These are phyloP conservation scores for Procavia capensis DNA, from an alignment of 2,113 vertebrate genomes.

Conservation along the genomic window DNA sequence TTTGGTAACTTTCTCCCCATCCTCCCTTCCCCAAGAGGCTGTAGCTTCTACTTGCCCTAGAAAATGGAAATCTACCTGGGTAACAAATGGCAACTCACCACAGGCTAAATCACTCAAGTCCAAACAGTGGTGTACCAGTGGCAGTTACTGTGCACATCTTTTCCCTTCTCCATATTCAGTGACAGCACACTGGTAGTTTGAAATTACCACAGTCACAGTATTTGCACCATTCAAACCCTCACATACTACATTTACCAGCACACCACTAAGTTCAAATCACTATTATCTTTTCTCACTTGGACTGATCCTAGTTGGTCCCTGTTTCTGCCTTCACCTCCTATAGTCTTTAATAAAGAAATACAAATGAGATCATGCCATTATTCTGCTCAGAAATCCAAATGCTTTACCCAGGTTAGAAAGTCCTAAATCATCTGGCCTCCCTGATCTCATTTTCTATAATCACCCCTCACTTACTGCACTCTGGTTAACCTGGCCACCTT, in stretches of 20 bases:
- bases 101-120: neutral
- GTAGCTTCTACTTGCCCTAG: neutral
- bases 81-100: neutral
- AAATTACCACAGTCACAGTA: neutral
- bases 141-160: neutral
- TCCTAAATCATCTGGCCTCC: neutral
- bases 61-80: neutral
- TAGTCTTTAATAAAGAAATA: neutral
- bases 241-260: neutral
- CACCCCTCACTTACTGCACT: neutral
- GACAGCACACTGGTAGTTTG: neutral
- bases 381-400: slow-evolving; percentile 50
- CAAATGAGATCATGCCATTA: neutral
- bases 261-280: neutral
- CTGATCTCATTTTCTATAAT: neutral
- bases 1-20: neutral
- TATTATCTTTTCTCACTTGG: neutral
- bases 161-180: neutral
- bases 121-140: neutral
- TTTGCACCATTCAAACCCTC: neutral
- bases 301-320: neutral
- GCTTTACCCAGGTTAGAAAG: neutral
- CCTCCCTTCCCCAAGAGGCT: slow-evolving; percentile 1
- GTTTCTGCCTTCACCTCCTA: neutral
- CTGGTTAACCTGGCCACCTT: neutral